Evolutionary conservation across 2,797 vertebrate genomes (phyloP).

Genomic region (Tapera naevia): DNA sequence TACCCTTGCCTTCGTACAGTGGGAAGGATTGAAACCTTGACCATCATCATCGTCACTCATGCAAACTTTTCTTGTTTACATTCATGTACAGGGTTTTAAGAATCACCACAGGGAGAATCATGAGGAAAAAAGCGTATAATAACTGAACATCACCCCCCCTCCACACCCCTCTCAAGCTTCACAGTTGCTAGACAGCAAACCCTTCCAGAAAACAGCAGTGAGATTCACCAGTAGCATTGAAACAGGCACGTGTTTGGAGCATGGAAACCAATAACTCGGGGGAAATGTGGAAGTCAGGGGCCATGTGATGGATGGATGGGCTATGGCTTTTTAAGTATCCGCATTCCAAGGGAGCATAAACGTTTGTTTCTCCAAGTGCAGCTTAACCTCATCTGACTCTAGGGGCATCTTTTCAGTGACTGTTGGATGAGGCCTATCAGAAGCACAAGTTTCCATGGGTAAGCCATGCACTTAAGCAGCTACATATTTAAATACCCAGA

Average conservation of each 20-base stretch:
- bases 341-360: conserved; percentile 22
- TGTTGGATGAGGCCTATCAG: conserved; percentile 16
- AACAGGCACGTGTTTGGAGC: neutral
- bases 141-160: neutral
- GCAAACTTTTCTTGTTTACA: neutral
- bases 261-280: neutral
- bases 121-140: neutral
- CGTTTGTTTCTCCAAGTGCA: conserved; percentile 3
- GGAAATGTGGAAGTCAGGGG: neutral
- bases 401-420: neutral
- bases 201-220: neutral
- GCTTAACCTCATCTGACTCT: conserved; percentile 44
- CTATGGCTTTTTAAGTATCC: neutral
- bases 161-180: neutral
- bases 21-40: neutral
- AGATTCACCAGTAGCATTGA: conserved; percentile 13
- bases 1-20: neutral
- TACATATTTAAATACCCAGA: conserved; percentile 46
- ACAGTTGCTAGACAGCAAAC: neutral
- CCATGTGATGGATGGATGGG: neutral
- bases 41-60: neutral
- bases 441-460: conserved; percentile 4
- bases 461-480: neutral
- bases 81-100: neutral
- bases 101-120: neutral